phyloP scores from a whole-genome alignment of 2,888 invertebrate species.

The Hyles lineata region DNA sequence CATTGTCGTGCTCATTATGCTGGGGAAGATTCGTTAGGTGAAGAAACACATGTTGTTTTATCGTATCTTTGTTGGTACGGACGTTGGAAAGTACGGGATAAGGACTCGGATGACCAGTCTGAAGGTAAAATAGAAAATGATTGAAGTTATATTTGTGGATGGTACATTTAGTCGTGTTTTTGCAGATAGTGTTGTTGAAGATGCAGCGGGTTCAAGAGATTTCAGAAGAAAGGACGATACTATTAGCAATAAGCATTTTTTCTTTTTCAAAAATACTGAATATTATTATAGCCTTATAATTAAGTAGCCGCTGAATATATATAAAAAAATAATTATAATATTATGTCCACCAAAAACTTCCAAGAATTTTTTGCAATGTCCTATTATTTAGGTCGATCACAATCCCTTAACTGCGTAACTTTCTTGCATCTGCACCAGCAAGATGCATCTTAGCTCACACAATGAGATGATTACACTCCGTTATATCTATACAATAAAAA shows the following conservation, averaged over 20 bases:
- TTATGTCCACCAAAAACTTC: no score
- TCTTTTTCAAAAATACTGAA: no score
- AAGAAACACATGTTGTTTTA: slow-evolving; percentile 85
- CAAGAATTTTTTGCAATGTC: neutral
- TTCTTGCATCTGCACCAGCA: slow-evolving; percentile 51
- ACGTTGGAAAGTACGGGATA: slow-evolving; percentile 49
- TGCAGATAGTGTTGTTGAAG: no score
- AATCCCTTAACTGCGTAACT: slow-evolving; percentile 45
- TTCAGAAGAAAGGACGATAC: no score
- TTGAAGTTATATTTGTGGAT: neutral
- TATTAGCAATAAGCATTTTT: no score
- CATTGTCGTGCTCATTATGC: slow-evolving; percentile 83
- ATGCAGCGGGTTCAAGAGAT: no score
- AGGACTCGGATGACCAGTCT: neutral
- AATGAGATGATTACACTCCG: slow-evolving; percentile 84
- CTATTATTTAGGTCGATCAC: neutral
- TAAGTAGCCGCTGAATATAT: no score
- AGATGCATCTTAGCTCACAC: slow-evolving; percentile 79
- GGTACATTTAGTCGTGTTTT: no score
- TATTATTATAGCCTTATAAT: no score
- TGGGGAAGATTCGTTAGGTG: slow-evolving; percentile 83
- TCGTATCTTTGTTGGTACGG: slow-evolving; percentile 60
- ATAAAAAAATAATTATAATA: no score
- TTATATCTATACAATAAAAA: slow-evolving; percentile 77
- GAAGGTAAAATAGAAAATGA: neutral